Conservation (phyloP, 2,113 vertebrate species). For the crab-eating macaque (Macaca fascicularis) region T2T-MFA8v1.1 NC_088391.1:82003501-82004000, state of each 20-base stretch:
- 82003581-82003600: neutral
- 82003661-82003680: slow-evolving; percentile 48
- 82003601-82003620: slow-evolving; percentile 62
- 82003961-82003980: slow-evolving; percentile 55
- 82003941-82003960: slow-evolving; percentile 53
- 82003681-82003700: slow-evolving; percentile 29
- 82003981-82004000: neutral
- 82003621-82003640: slow-evolving; percentile 70
- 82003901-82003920: slow-evolving; percentile 52
- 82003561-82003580: slow-evolving; percentile 53
- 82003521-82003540: slow-evolving; percentile 68
- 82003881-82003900: slow-evolving; percentile 66
- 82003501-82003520: slow-evolving; percentile 35
- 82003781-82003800: slow-evolving; percentile 43
- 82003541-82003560: slow-evolving; percentile 51
- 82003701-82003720: slow-evolving; percentile 36
- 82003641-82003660: slow-evolving; percentile 55
- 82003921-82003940: neutral
- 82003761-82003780: slow-evolving; percentile 44
- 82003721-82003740: slow-evolving; percentile 32
- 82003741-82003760: slow-evolving; percentile 44
- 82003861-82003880: slow-evolving; percentile 59
- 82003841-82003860: slow-evolving; percentile 57
- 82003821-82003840: slow-evolving; percentile 41
- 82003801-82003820: slow-evolving; percentile 11